These are phyloP conservation scores for Dendroctonus valens DNA, from an alignment of 1,140 invertebrate genomes.

Conservation along the genomic window DNA sequence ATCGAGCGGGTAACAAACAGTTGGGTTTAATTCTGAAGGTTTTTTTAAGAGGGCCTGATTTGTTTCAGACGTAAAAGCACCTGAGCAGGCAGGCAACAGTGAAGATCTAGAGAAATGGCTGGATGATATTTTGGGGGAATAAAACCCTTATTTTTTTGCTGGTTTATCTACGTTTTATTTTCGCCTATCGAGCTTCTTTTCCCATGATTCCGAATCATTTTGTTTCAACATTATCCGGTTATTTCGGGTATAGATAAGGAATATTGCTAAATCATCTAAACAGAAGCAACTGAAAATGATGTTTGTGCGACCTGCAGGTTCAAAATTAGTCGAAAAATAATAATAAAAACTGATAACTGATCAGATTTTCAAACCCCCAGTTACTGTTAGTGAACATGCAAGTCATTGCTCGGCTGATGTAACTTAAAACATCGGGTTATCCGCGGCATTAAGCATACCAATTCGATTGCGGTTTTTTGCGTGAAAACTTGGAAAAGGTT, in stretches of 20 bases:
- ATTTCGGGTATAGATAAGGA: neutral
- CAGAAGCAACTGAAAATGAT: slow-evolving; percentile 1
- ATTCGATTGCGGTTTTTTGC: neutral
- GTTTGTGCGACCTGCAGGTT: neutral
- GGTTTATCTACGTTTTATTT: neutral
- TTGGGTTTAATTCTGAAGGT: neutral
- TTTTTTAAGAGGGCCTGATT: neutral
- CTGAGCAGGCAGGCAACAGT: neutral
- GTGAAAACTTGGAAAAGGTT: too few relatives aligned
- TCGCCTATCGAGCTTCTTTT: neutral
- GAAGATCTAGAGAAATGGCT: slow-evolving; percentile 41
- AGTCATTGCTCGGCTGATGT: neutral
- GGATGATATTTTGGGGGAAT: slow-evolving; percentile 42
- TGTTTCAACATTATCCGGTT: neutral
- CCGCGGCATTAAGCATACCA: neutral
- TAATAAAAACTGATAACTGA: neutral
- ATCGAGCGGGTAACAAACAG: neutral
- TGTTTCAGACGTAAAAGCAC: neutral
- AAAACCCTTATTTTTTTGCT: slow-evolving; percentile 7
- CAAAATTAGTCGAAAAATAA: slow-evolving; percentile 1
- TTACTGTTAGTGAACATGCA: neutral
- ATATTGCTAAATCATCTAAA: slow-evolving; percentile 7
- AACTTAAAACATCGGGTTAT: neutral
- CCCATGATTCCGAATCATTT: neutral
- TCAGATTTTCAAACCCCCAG: neutral